Conservation (phyloP, 2,797 vertebrate genomes). For the Smutsia temminckii region DNA sequence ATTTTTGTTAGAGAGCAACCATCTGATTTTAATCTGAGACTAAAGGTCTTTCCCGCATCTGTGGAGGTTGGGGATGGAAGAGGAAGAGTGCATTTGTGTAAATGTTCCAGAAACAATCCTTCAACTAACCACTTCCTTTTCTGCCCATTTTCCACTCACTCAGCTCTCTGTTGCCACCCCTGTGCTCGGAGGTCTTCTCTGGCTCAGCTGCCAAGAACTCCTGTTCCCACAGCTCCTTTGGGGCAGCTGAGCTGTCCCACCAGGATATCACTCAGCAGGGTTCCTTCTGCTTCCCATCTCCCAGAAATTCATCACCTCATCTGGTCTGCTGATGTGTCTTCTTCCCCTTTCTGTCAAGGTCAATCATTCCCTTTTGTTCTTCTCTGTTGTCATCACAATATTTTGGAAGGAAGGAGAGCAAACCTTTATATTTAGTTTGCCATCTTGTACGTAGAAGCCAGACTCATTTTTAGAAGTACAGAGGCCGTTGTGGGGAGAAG, state of each 20-base stretch:
- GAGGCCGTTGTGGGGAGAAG: not conserved
- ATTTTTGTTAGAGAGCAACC: not conserved
- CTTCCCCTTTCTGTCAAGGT: not conserved
- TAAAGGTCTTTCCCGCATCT: not conserved
- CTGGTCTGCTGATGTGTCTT: not conserved
- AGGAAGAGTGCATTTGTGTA: not conserved
- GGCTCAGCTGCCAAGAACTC: not conserved
- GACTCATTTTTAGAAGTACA: conserved; percentile 15
- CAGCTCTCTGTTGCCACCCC: not conserved
- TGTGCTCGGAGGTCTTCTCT: not conserved
- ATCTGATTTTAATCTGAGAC: not conserved
- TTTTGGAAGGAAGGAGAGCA: not conserved
- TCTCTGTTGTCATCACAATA: not conserved
- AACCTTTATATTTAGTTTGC: not conserved
- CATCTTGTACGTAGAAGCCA: not conserved
- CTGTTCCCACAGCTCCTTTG: too few relatives aligned
- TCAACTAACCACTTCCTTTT: not conserved
- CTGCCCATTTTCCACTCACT: not conserved
- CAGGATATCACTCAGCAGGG: not conserved
- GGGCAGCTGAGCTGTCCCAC: not conserved
- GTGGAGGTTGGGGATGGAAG: not conserved
- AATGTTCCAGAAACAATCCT: not conserved
- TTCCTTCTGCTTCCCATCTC: not conserved
- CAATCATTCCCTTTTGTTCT: not conserved
- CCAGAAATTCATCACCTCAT: not conserved